phyloP scores from a whole-genome alignment of 2,797 vertebrate genomes.

The Falco berigora region DNA sequence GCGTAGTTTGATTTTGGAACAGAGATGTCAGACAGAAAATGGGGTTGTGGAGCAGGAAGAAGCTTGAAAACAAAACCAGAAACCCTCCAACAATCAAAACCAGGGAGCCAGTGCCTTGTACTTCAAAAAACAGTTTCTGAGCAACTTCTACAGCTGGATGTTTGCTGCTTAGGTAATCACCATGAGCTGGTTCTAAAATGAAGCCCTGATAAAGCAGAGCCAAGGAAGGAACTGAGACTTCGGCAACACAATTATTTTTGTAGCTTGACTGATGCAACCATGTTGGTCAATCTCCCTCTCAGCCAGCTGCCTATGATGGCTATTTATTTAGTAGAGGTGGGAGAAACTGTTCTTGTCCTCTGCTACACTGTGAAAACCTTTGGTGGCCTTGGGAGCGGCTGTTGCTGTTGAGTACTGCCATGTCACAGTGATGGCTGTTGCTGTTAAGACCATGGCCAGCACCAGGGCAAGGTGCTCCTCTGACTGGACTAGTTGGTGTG shows the following conservation, averaged over 20 bases:
- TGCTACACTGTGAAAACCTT: fast-evolving
- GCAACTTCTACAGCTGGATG: background rate
- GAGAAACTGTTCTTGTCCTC: background rate
- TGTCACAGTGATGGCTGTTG: background rate
- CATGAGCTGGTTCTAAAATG: background rate
- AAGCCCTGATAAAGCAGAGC: conserved; percentile 6
- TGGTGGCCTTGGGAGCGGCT: background rate
- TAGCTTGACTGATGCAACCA: background rate
- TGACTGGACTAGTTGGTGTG: background rate
- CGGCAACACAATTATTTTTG: background rate
- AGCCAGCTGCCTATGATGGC: background rate
- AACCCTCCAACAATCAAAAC: background rate
- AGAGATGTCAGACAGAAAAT: background rate
- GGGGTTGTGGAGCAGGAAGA: background rate
- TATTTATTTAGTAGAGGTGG: background rate
- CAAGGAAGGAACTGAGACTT: background rate
- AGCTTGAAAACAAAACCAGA: background rate
- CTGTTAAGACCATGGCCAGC: background rate
- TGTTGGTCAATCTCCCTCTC: background rate
- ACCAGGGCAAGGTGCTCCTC: background rate
- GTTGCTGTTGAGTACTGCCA: background rate
- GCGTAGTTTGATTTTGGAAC: background rate
- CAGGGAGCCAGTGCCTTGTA: background rate
- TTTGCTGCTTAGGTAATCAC: conserved; percentile 1
- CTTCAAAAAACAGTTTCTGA: background rate